Conservation (phyloP, 2,888 invertebrate species). For the Ophion slaviceki region DNA sequence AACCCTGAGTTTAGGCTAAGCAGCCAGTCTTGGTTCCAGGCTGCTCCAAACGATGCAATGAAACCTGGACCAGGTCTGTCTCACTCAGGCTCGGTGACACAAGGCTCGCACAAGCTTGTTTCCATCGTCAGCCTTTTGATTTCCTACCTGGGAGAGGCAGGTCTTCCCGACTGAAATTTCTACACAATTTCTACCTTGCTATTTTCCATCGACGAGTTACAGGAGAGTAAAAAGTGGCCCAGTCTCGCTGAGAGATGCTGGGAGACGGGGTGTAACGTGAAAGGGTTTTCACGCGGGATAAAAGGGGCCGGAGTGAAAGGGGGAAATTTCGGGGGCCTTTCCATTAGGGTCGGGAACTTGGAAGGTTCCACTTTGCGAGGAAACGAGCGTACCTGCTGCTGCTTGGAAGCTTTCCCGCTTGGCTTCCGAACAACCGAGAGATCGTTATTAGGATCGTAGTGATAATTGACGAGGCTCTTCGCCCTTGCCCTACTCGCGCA, state of each 20-base stretch:
- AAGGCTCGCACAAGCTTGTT: too few relatives aligned
- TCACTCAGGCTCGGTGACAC: too few relatives aligned
- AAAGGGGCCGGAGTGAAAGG: conserved; percentile 8
- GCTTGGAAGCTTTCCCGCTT: conserved; percentile 27
- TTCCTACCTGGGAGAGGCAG: too few relatives aligned
- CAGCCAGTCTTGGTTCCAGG: too few relatives aligned
- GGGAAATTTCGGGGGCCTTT: conserved; percentile 25
- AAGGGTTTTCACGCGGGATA: conserved; percentile 7
- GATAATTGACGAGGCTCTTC: conserved; percentile 70
- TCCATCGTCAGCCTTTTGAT: too few relatives aligned
- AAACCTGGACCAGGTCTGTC: too few relatives aligned
- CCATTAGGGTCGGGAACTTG: conserved; percentile 57
- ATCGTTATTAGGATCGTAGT: conserved; percentile 71
- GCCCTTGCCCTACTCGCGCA: background rate
- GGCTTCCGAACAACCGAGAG: conserved; percentile 2
- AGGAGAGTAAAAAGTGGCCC: background rate
- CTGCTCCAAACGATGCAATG: too few relatives aligned
- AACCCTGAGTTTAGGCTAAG: too few relatives aligned
- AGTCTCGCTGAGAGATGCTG: background rate
- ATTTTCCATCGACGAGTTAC: background rate
- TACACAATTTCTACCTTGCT: too few relatives aligned
- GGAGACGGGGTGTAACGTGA: background rate
- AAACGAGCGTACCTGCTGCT: background rate
- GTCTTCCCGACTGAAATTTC: too few relatives aligned
- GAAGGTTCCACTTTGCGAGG: conserved; percentile 26